phyloP scores from a whole-genome alignment of 2,797 vertebrate genomes.

The Natrix natrix region DNA sequence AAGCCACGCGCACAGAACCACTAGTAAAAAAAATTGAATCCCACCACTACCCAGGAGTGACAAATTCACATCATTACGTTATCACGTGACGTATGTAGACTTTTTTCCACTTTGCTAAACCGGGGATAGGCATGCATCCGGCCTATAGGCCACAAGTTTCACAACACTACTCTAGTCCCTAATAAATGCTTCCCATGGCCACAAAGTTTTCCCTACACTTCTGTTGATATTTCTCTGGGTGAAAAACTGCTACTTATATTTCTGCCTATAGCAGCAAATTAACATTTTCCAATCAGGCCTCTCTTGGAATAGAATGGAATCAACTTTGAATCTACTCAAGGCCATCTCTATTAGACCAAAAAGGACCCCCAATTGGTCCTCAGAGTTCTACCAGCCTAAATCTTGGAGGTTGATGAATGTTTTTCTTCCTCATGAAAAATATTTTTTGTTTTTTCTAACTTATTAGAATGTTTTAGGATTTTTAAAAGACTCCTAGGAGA shows the following conservation, averaged over 20 bases:
- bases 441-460: background rate
- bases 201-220: background rate
- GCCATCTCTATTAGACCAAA: background rate
- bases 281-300: background rate
- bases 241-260: background rate
- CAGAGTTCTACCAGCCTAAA: background rate
- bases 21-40: too few relatives aligned
- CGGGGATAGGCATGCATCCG: fast-evolving
- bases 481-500: background rate
- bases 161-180: background rate
- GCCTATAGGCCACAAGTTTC: too few relatives aligned
- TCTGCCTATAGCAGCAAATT: background rate
- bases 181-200: background rate
- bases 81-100: too few relatives aligned
- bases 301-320: background rate
- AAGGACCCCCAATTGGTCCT: background rate
- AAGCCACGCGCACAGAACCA: too few relatives aligned
- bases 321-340: background rate
- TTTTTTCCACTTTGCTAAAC: too few relatives aligned
- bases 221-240: background rate
- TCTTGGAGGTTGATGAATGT: background rate
- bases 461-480: background rate
- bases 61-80: fast-evolving
- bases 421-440: background rate
- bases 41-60: too few relatives aligned